Evolutionary conservation across 2,113 vertebrate genomes (phyloP).

Genomic region (Coryphaenoides rupestris): DNA sequence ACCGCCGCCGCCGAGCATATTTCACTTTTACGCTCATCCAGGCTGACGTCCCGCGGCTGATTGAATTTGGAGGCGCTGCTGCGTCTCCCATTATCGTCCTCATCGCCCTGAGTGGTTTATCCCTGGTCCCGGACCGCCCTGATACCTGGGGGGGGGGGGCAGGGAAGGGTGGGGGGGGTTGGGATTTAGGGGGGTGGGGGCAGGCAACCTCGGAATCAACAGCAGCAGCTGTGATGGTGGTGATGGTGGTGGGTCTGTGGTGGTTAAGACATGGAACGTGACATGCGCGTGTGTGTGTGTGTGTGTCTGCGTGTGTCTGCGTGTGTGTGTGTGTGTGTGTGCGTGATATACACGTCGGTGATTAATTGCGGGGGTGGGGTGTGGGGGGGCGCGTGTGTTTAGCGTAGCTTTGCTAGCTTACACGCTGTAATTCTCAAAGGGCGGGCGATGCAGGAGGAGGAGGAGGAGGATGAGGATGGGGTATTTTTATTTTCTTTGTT

Average conservation of each 20-base stretch:
- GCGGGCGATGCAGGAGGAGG: too few species aligned
- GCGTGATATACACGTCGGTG: too few species aligned
- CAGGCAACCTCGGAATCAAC: too few species aligned
- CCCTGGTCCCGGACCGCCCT: slow-evolving; percentile 57
- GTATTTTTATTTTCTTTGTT: too few species aligned
- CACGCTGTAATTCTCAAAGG: too few species aligned
- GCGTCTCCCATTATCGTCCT: slow-evolving; percentile 74
- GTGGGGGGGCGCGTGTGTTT: too few species aligned
- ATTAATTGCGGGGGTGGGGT: too few species aligned
- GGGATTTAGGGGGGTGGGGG: too few species aligned
- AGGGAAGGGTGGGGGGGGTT: too few species aligned
- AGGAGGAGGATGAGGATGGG: too few species aligned
- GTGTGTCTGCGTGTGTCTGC: slow-evolving; percentile 3
- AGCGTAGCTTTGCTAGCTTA: too few species aligned
- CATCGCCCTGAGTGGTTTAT: slow-evolving; percentile 76
- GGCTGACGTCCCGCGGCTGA: slow-evolving; percentile 67
- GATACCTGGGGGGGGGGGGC: slow-evolving; percentile 55
- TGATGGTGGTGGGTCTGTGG: slow-evolving; percentile 23
- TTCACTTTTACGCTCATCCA: slow-evolving; percentile 72
- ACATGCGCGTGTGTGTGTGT: slow-evolving; percentile 21
- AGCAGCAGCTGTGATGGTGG: too few species aligned
- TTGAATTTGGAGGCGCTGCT: slow-evolving; percentile 76
- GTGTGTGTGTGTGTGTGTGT: slow-evolving; percentile 24
- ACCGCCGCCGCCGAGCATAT: slow-evolving; percentile 60
- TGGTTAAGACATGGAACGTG: slow-evolving; percentile 6